Evolutionary conservation across 2,797 vertebrate genomes (phyloP).

Genomic region (Diplodus puntazzo): DNA sequence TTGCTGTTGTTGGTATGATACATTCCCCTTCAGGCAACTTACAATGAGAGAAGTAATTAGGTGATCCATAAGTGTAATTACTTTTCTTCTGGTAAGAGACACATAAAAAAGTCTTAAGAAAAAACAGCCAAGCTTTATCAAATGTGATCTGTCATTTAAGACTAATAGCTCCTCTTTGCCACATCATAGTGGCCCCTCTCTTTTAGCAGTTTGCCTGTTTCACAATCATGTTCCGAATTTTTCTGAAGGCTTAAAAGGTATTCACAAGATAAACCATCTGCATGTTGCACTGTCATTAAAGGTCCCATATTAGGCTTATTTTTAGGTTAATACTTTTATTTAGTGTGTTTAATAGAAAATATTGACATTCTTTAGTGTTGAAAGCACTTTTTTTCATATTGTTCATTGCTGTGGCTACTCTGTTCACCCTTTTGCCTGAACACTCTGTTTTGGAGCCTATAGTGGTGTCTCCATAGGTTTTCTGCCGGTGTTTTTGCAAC

Average conservation of each 20-base stretch:
- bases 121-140: constrained; percentile 8
- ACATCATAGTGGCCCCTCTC: not conserved
- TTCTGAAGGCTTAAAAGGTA: not conserved
- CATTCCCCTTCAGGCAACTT: not conserved
- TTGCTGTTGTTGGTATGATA: constrained; percentile 43
- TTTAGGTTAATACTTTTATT: too few species aligned
- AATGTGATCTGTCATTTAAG: constrained; percentile 20
- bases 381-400: too few species aligned
- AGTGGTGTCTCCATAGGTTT: too few species aligned
- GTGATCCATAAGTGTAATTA: constrained; percentile 31
- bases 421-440: too few species aligned
- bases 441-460: too few species aligned
- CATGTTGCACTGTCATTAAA: constrained; percentile 4
- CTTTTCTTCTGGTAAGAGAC: constrained; percentile 21
- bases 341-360: too few species aligned
- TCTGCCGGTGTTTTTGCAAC: too few species aligned
- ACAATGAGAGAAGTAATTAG: constrained; percentile 26
- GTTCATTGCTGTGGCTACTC: too few species aligned
- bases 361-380: too few species aligned
- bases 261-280: not conserved
- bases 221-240: not conserved
- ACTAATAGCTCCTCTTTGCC: not conserved
- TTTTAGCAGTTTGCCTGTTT: not conserved
- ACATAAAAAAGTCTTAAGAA: constrained; percentile 31
- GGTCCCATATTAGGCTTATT: too few species aligned